Evolutionary conservation across 2,888 invertebrate genomes (phyloP).

Genomic region (Yponomeuta evonymella): DNA sequence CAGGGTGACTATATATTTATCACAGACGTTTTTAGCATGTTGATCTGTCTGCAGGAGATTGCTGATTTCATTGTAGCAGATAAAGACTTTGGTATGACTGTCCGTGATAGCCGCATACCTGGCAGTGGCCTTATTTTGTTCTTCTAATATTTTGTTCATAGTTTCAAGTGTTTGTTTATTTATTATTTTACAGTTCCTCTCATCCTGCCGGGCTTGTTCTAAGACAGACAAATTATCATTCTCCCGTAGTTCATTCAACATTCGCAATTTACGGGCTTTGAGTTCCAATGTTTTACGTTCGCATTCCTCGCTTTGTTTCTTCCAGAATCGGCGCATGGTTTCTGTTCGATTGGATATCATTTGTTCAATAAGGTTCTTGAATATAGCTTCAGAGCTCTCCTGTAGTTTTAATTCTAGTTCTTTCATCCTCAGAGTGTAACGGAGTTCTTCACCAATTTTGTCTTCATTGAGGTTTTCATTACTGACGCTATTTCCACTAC

Average conservation of each 20-base stretch:
- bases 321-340: constrained; percentile 44
- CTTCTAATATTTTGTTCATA: constrained; percentile 67
- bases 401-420: constrained; percentile 47
- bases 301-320: constrained; percentile 52
- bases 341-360: constrained; percentile 54
- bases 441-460: constrained; percentile 49
- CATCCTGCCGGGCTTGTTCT: constrained; percentile 62
- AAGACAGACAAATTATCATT: constrained; percentile 68
- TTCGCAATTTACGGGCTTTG: constrained; percentile 50
- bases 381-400: constrained; percentile 44
- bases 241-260: constrained; percentile 61
- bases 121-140: constrained; percentile 62
- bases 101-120: constrained; percentile 74
- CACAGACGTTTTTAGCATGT: constrained; percentile 51
- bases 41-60: constrained; percentile 61
- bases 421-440: constrained; percentile 52
- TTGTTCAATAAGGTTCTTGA: constrained; percentile 49
- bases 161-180: constrained; percentile 62
- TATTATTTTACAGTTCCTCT: constrained; percentile 64
- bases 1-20: constrained; percentile 57
- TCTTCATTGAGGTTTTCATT: constrained; percentile 47
- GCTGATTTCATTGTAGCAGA: constrained; percentile 74
- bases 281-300: constrained; percentile 59
- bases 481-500: not conserved
- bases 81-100: constrained; percentile 74